Evolutionary conservation across 2,797 vertebrate species (phyloP).

Genomic region (Mycteria americana): DNA sequence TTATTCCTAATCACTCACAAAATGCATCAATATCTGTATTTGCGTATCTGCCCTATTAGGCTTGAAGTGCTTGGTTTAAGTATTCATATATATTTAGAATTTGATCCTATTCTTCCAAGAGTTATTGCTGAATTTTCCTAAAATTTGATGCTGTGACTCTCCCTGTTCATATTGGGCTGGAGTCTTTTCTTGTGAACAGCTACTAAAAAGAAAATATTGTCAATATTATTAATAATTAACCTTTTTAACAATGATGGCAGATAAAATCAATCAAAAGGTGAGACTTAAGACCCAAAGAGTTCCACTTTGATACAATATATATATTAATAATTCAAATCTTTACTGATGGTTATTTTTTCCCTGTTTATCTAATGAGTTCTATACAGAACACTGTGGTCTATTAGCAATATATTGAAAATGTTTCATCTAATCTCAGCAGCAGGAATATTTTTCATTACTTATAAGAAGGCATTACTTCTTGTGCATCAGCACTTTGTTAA

Average conservation of each 20-base stretch:
- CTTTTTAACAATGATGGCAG: neutral
- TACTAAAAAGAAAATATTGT: neutral
- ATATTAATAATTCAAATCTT: conserved; percentile 16
- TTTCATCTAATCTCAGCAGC: neutral
- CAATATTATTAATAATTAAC: neutral
- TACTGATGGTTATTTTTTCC: neutral
- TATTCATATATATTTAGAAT: neutral
- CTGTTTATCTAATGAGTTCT: neutral
- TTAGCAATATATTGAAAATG: neutral
- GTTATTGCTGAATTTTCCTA: neutral
- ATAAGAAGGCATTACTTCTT: neutral
- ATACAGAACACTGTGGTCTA: neutral
- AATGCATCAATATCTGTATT: neutral
- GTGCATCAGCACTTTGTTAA: neutral
- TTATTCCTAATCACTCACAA: neutral
- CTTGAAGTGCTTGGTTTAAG: neutral
- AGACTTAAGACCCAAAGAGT: neutral
- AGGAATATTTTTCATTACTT: neutral
- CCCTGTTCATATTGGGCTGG: neutral
- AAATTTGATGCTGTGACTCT: neutral
- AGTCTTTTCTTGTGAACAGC: neutral
- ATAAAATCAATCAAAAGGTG: neutral
- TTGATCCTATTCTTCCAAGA: neutral
- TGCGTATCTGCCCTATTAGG: neutral
- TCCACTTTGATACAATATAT: neutral